phyloP scores from a whole-genome alignment of 2,888 invertebrate species.

The Lapara coniferarum region DNA sequence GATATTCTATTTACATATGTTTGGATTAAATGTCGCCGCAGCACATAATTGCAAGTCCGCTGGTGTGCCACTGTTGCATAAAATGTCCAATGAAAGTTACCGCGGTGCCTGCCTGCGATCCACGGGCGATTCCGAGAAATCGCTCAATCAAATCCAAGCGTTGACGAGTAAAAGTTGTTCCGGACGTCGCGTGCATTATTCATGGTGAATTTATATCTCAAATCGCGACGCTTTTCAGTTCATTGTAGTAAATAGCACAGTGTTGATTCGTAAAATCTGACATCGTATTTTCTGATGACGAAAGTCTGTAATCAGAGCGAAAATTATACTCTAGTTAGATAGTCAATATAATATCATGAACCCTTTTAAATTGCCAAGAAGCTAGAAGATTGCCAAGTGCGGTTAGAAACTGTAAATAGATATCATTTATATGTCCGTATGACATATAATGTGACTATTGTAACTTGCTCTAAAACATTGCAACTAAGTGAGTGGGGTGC shows the following conservation, averaged over 20 bases:
- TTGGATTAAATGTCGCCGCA: not conserved
- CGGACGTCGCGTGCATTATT: conserved; percentile 66
- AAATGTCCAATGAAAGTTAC: conserved; percentile 24
- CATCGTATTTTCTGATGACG: too few relatives aligned
- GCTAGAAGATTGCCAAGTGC: too few relatives aligned
- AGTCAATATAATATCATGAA: too few relatives aligned
- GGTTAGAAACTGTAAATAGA: too few relatives aligned
- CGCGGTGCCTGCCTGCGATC: not conserved
- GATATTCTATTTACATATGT: too few relatives aligned
- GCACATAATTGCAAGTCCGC: conserved; percentile 1
- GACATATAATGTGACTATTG: too few relatives aligned
- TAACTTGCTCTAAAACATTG: not conserved
- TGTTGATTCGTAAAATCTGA: too few relatives aligned
- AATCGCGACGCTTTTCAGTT: conserved; percentile 54
- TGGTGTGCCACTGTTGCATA: conserved; percentile 4
- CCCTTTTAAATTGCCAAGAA: too few relatives aligned
- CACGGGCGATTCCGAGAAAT: conserved; percentile 20
- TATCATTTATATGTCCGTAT: too few relatives aligned
- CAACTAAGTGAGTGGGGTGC: not conserved
- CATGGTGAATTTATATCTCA: conserved; percentile 67
- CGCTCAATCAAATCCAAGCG: conserved; percentile 40
- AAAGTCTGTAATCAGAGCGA: too few relatives aligned
- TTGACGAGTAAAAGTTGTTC: conserved; percentile 65
- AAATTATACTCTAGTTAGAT: too few relatives aligned
- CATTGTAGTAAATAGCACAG: conserved; percentile 29